phyloP scores from a whole-genome alignment of 2,113 vertebrate species.

The Craseonycteris thonglongyai region DNA sequence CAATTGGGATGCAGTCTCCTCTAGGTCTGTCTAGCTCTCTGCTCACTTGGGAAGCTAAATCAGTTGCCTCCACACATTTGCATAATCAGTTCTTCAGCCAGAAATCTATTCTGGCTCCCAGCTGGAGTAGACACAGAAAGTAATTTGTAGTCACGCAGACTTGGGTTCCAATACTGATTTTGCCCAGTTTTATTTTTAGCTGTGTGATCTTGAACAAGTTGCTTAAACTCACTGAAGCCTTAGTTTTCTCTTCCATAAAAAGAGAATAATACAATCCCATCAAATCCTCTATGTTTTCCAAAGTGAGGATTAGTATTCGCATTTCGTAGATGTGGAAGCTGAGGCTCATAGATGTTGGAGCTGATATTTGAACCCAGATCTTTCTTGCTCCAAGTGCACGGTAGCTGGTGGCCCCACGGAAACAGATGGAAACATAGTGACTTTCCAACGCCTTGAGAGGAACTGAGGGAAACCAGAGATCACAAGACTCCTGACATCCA shows the following conservation, averaged over 20 bases:
- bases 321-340: neutral
- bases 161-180: neutral
- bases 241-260: neutral
- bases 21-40: neutral
- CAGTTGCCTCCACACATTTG: neutral
- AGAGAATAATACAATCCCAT: neutral
- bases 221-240: neutral
- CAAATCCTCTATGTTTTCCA: neutral
- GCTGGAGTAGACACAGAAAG: neutral
- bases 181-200: neutral
- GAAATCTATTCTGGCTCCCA: neutral
- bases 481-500: neutral
- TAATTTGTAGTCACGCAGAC: neutral
- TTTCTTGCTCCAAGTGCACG: neutral
- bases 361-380: neutral
- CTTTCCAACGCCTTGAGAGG: neutral
- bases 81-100: neutral
- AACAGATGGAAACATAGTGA: neutral
- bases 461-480: neutral
- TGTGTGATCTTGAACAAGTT: neutral
- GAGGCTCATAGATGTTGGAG: neutral
- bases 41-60: neutral
- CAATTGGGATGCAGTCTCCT: neutral
- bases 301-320: neutral
- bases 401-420: neutral